phyloP scores from a whole-genome alignment of 2,113 vertebrate genomes.

The Triplophysa siluroides region DNA sequence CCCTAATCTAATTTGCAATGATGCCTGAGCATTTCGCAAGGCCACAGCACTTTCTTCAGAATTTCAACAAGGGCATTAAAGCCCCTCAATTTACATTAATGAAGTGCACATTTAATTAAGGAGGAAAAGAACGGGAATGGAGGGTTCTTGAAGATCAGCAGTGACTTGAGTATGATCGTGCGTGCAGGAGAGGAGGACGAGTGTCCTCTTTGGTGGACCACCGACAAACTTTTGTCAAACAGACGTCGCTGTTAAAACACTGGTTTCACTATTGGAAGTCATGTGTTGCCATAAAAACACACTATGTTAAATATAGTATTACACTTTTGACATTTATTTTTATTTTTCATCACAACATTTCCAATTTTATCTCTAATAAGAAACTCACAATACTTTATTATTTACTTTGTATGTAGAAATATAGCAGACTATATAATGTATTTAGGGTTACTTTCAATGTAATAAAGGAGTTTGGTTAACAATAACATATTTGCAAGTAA shows the following conservation, averaged over 20 bases:
- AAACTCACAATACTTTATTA: too few relatives aligned
- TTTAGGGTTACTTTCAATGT: too few relatives aligned
- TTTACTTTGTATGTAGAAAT: too few relatives aligned
- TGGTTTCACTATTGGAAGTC: too few relatives aligned
- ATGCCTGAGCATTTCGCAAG: conserved; percentile 95
- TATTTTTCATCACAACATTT: too few relatives aligned
- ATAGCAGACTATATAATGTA: too few relatives aligned
- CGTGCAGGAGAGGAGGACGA: conserved; percentile 55
- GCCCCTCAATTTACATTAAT: conserved; percentile 99
- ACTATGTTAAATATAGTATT: too few relatives aligned
- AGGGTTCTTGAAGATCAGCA: conserved; percentile 83
- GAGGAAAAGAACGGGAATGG: conserved; percentile 81
- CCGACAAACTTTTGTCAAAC: background rate
- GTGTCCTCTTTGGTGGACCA: conserved; percentile 11
- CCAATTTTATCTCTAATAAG: too few relatives aligned
- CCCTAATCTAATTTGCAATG: conserved; percentile 99
- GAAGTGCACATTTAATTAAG: conserved; percentile 99
- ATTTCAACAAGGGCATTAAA: conserved; percentile 99
- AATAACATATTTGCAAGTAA: too few relatives aligned
- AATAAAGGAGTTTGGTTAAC: too few relatives aligned
- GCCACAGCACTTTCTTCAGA: conserved; percentile 99
- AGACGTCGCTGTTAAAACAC: background rate
- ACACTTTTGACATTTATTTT: too few relatives aligned
- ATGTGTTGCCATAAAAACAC: too few relatives aligned
- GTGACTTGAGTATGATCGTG: conserved; percentile 73